Evolutionary conservation across 2,888 invertebrate species (phyloP), one percentile per base, ranked within the genome.

Genomic region (Trissoscelio sp.): DNA sequence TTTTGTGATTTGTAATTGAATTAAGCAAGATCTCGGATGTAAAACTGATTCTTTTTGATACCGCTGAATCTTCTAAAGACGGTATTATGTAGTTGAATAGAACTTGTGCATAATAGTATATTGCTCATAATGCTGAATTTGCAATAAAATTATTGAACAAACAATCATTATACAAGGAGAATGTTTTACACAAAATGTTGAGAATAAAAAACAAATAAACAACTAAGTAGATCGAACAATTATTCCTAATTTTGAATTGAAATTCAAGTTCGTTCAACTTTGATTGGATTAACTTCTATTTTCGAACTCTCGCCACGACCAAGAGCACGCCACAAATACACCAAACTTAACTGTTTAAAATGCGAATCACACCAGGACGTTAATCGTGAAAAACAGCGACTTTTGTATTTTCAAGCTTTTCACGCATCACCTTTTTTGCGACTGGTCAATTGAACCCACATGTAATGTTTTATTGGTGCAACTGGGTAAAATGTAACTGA

Each of bases 401-500:
- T 12, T 37, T 37, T n/a, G 0, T 5, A n/a, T 37, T 37, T 2
- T 1, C 0, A 14, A 42, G 34, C 34, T 7, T 34, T 34, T 11
- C 4, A 34, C 34, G 34, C 34, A 11, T 28, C 28, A 28, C 28
- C 39, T 69, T 22, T 16, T 53, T 12, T 14, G 6, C 31, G 60
- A 42, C 24, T 51, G 58, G 48, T 42, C 51, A 58, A 44, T 46
- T 58, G 16, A 24, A 0, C 14, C 28, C 14, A 16, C 48, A n/a
- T 18, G 28, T 34, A 31, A 9, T 31, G n/a, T 58, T 67, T 42
- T 20, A 67, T 58, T 37, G 57, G 64, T 62, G 37, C 46, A 44
- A 39, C 28, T 24, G 34, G 18, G 31, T 5, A 39, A 14, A 62
- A 55, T 28, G 67, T 55, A 67, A 53, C 51, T 12, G 46, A 77